phyloP scores from a whole-genome alignment of 1,140 invertebrate genomes.

The Tachypleus tridentatus region DNA sequence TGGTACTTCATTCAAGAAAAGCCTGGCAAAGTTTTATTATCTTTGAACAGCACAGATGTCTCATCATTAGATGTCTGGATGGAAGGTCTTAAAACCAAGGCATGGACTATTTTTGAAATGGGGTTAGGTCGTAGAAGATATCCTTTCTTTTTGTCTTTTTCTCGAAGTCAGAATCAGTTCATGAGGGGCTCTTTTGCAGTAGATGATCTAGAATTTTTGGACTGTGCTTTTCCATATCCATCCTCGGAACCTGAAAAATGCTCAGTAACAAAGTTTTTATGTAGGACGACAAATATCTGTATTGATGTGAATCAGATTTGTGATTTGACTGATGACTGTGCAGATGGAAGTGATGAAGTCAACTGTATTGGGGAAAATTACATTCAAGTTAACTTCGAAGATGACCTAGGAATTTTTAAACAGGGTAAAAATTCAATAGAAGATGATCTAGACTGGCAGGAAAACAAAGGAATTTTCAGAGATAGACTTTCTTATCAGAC shows the following conservation, averaged over 20 bases:
- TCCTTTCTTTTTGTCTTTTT: slow-evolving; percentile 12
- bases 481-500: neutral
- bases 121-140: slow-evolving; percentile 14
- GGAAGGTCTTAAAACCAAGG: neutral
- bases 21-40: no score
- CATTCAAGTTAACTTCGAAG: slow-evolving; percentile 13
- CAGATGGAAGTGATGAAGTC: slow-evolving; percentile 33
- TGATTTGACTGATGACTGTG: slow-evolving; percentile 35
- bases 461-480: slow-evolving; percentile 1
- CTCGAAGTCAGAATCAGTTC: neutral
- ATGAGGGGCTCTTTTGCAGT: slow-evolving; percentile 27
- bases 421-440: neutral
- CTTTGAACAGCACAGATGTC: no score
- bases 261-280: slow-evolving; percentile 27
- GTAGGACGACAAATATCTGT: slow-evolving; percentile 20
- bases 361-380: slow-evolving; percentile 16
- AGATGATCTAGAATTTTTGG: slow-evolving; percentile 32
- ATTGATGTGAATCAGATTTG: slow-evolving; percentile 24
- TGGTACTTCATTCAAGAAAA: slow-evolving; percentile 5
- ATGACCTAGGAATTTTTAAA: slow-evolving; percentile 6
- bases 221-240: slow-evolving; percentile 31
- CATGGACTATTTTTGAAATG: slow-evolving; percentile 12
- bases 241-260: slow-evolving; percentile 15
- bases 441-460: slow-evolving; percentile 13
- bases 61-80: no score